phyloP scores from a whole-genome alignment of 1,140 invertebrate genomes.

The Neodiprion fabricii region DNA sequence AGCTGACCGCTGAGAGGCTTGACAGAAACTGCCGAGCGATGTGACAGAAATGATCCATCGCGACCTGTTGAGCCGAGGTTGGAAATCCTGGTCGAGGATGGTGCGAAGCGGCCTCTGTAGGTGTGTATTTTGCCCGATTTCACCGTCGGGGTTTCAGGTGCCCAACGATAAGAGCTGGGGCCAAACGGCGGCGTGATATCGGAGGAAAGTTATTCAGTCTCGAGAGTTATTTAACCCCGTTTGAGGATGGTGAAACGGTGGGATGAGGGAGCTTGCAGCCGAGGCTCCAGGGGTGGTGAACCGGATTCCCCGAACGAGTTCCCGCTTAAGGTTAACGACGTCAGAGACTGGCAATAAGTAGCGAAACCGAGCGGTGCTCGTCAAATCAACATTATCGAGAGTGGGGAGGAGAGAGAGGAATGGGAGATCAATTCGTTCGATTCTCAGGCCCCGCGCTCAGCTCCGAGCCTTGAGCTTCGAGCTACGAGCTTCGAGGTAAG shows the following conservation, averaged over 20 bases:
- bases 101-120: too few relatives aligned
- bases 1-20: not conserved
- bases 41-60: conserved; percentile 3
- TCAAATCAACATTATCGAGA: not conserved
- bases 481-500: not conserved
- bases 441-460: not conserved
- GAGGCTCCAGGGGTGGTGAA: not conserved
- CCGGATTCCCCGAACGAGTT: not conserved
- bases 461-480: not conserved
- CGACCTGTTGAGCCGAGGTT: not conserved
- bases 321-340: not conserved
- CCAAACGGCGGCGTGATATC: too few relatives aligned
- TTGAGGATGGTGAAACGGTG: too few relatives aligned
- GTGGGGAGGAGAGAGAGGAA: not conserved
- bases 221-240: too few relatives aligned
- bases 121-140: too few relatives aligned
- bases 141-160: too few relatives aligned
- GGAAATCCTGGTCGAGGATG: too few relatives aligned
- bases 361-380: not conserved
- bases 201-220: too few relatives aligned
- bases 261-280: too few relatives aligned
- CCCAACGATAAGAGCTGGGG: too few relatives aligned
- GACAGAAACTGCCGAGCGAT: not conserved
- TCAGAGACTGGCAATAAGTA: not conserved
- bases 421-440: too few relatives aligned